phyloP scores from a whole-genome alignment of 2,797 vertebrate genomes.

The Yasuhikotakia modesta region DNA sequence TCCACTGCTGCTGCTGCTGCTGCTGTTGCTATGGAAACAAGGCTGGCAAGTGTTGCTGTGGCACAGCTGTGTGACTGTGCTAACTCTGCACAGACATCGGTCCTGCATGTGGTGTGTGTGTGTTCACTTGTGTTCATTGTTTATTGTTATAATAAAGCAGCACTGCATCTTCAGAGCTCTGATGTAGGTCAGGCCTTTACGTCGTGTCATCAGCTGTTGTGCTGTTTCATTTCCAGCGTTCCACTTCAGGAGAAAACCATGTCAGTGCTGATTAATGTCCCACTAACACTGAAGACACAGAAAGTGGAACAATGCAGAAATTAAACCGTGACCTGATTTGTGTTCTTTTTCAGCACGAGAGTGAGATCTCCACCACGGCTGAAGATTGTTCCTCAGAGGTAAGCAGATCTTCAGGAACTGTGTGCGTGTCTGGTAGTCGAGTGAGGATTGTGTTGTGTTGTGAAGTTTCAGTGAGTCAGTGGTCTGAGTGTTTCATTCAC shows the following conservation, averaged over 20 bases:
- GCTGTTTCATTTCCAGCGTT: background rate
- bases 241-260: background rate
- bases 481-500: too few relatives aligned
- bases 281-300: slow-evolving; percentile 8
- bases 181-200: slow-evolving; percentile 41
- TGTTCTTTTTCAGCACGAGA: slow-evolving; percentile 82
- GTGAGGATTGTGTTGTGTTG: too few relatives aligned
- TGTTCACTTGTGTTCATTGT: background rate
- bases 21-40: slow-evolving; percentile 72
- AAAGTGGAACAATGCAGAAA: background rate
- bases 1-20: slow-evolving; percentile 50
- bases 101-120: background rate
- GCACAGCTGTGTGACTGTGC: background rate
- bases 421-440: too few relatives aligned
- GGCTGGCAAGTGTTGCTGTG: slow-evolving; percentile 51
- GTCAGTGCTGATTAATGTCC: slow-evolving; percentile 12
- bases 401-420: slow-evolving; percentile 52
- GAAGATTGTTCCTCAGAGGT: slow-evolving; percentile 98
- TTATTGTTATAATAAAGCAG: background rate
- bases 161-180: background rate
- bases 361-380: slow-evolving; percentile 90
- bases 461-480: too few relatives aligned
- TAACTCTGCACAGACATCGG: background rate
- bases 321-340: background rate
- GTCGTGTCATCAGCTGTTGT: slow-evolving; percentile 28